A percentile compares a stretch with the other conserved stretches of the same genome.
These are phyloP conservation scores for Gymnocephalus cernua DNA, from an alignment of 2,113 vertebrate genomes.

Conservation along the genomic window DNA sequence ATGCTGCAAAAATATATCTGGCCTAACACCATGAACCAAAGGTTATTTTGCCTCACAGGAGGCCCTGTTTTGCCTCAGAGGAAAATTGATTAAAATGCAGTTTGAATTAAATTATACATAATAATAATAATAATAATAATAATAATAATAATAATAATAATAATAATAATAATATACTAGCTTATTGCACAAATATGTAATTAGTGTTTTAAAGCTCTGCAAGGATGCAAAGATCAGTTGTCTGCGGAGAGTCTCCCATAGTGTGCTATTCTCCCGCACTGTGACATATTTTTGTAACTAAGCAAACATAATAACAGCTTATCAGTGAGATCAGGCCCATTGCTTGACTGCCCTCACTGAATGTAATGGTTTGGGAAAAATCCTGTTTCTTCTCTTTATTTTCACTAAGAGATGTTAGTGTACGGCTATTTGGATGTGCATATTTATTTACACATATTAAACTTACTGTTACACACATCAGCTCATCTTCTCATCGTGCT, in stretches of 20 bases:
- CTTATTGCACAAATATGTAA: not conserved
- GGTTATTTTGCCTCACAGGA: conserved; percentile 6
- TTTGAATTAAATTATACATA: conserved; percentile 15
- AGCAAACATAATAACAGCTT: not conserved
- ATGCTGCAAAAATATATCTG: conserved; percentile 24
- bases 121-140: conserved; percentile 4
- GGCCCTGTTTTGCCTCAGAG: conserved; percentile 2
- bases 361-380: not conserved
- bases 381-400: not conserved
- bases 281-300: not conserved
- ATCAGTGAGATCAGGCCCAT: not conserved
- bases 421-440: not conserved
- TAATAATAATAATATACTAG: not conserved
- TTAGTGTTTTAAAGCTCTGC: not conserved
- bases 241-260: conserved; percentile 8
- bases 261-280: not conserved
- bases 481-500: not conserved
- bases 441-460: not conserved
- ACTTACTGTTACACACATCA: not conserved
- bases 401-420: not conserved
- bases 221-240: conserved; percentile 11
- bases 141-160: too few relatives aligned
- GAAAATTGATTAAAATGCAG: conserved; percentile 6
- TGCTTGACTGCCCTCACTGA: not conserved
- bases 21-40: not conserved